Evolutionary conservation across 2,797 vertebrate species (phyloP), one percentile per base, ranked within the genome.

Genomic region (Takifugu ocellatus): DNA sequence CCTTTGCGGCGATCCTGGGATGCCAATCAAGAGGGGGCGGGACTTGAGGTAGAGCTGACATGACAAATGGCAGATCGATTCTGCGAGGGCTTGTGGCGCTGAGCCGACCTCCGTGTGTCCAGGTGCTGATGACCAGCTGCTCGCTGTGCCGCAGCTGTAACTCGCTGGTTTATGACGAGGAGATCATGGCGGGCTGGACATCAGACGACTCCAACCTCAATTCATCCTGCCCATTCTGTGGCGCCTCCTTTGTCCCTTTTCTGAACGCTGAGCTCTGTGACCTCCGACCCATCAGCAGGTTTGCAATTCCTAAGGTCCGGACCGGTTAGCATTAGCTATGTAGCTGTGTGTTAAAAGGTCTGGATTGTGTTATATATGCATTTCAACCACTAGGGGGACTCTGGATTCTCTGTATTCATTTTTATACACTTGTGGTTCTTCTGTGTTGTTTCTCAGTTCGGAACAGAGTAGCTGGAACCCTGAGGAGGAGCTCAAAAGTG

Each of bases 121-220:
- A 97, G 95, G 91, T 96, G 25, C 61, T 93, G 81, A 92, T 97
- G 81, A 96, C 96, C 1, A 96, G 93, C 88, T 97, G 95, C 76
- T 95, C 94, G 1, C 80, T 92, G 54, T 98, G 96, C 66, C 92
- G 90, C 0, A 84, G 80, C 75, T 98, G 96, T 26, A 84, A 92
- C 46, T 93, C 84, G 0, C 67, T 98, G 82, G 94, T 97, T 2
- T 96, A 96, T 0, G 96, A 98, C 0, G 95, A 98, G 80, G 96
- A 98, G 86, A 95, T 98, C 74, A 97, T 98, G 96, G 94, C 96
- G 0, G 95, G 95, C 44, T 98, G 96, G 96, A 94, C 93, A 2
- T 94, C 95, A 0, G 95, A 97, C 0, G 95, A 98, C 83, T 98
- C 96, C 63, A 97, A 97, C 85, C 94, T 98, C 61, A 98, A 97